A percentile compares a stretch with the other conserved stretches of the same genome.
Evolutionary conservation across 2,113 vertebrate species (phyloP).

Genomic region (Sinocyclocheilus anshuiensis): DNA sequence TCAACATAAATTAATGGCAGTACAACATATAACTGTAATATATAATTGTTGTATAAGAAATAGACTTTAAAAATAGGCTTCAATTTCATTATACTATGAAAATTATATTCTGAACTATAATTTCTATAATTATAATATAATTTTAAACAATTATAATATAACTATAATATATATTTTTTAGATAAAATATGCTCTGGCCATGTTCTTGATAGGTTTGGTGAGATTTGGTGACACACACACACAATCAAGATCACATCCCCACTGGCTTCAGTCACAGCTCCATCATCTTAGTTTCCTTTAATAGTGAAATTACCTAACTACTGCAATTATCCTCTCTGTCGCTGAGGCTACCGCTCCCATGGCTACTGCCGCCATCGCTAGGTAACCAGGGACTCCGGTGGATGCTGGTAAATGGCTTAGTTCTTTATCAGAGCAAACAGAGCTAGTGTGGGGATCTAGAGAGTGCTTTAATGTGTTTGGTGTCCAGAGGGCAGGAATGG

Average conservation of each 20-base stretch:
- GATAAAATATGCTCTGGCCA: neutral
- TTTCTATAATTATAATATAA: too few species aligned
- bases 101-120: too few species aligned
- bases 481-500: constrained; percentile 1
- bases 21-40: too few species aligned
- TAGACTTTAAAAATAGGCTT: too few species aligned
- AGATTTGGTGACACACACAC: neutral
- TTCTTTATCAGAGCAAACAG: constrained; percentile 39
- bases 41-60: too few species aligned
- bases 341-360: constrained; percentile 39
- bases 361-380: constrained; percentile 20
- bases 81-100: too few species aligned
- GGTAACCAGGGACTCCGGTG: constrained; percentile 27
- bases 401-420: constrained; percentile 44
- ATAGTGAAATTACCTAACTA: constrained; percentile 20
- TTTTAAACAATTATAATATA: too few species aligned
- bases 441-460: constrained; percentile 29
- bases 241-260: neutral
- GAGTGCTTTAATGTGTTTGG: constrained; percentile 4
- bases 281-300: constrained; percentile 32
- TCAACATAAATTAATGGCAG: too few species aligned
- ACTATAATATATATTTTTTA: too few species aligned
- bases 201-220: neutral
- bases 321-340: constrained; percentile 35
- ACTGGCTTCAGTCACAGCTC: constrained; percentile 8